A percentile compares a stretch with the other conserved stretches of the same genome.
phyloP scores from a whole-genome alignment of 64 coral and sea anemone genomes.

The Actinia equina region DNA sequence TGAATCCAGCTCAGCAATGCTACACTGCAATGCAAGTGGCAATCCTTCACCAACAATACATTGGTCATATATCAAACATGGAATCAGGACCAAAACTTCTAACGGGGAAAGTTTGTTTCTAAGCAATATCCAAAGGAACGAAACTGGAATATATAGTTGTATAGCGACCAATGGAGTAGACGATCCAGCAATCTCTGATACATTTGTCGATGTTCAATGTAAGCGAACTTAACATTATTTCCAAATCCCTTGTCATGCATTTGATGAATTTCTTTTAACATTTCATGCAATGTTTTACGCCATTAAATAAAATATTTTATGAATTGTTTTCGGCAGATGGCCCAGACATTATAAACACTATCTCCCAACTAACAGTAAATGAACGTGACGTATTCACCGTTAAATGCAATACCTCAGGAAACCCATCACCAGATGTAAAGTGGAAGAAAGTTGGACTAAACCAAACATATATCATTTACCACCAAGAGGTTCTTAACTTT shows the following conservation, averaged over 20 bases:
- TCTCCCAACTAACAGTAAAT: not conserved
- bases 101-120: not conserved
- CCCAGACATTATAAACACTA: too few relatives aligned
- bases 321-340: too few relatives aligned
- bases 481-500: not conserved
- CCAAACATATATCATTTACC: not conserved
- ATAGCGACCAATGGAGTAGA: constrained; percentile 27
- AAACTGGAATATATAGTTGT: constrained; percentile 17
- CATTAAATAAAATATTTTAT: too few relatives aligned
- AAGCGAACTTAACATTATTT: not conserved
- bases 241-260: too few relatives aligned
- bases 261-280: too few relatives aligned
- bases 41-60: constrained; percentile 19
- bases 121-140: not conserved
- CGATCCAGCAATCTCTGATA: not conserved
- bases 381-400: constrained; percentile 19
- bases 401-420: constrained; percentile 39
- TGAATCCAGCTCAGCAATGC: not conserved
- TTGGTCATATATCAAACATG: not conserved
- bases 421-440: constrained; percentile 22
- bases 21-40: constrained; percentile 24
- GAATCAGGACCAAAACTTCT: not conserved
- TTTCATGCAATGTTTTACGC: too few relatives aligned
- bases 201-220: constrained; percentile 30
- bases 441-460: constrained; percentile 22